Conservation (phyloP, 2,113 vertebrate genomes). For the Eudyptes chrysolophus region DNA sequence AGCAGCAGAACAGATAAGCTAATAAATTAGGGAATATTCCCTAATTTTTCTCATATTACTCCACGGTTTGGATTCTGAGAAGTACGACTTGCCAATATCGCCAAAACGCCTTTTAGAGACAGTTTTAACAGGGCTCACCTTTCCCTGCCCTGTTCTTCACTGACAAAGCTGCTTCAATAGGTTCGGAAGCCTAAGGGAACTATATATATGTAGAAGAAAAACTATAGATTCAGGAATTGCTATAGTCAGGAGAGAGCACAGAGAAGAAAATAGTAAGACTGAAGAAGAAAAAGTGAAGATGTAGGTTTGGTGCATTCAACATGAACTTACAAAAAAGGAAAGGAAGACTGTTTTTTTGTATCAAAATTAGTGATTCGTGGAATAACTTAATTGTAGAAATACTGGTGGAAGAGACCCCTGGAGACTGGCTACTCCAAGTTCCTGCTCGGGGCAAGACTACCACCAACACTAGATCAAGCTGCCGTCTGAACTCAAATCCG, state of each 20-base stretch:
- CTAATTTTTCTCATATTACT: not conserved
- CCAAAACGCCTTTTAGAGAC: not conserved
- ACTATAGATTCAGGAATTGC: not conserved
- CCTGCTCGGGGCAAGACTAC: not conserved
- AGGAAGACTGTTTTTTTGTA: not conserved
- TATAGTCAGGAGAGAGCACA: not conserved
- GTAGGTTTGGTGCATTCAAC: not conserved
- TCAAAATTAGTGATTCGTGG: not conserved
- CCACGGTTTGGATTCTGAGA: not conserved
- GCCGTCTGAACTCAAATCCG: rapidly evolving
- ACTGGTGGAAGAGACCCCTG: not conserved
- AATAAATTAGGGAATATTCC: not conserved
- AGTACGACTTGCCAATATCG: not conserved
- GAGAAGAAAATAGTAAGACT: not conserved
- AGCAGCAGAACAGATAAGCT: not conserved
- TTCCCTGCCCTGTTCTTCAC: not conserved
- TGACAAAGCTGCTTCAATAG: not conserved
- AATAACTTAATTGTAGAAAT: not conserved
- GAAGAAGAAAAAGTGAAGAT: not conserved
- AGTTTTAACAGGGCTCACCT: not conserved
- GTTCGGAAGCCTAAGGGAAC: not conserved
- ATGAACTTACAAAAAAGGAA: not conserved
- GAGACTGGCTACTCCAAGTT: not conserved
- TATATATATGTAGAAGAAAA: not conserved
- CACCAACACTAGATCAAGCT: not conserved